phyloP scores from a whole-genome alignment of 2,113 vertebrate species.

The Hippocampus zosterae region DNA sequence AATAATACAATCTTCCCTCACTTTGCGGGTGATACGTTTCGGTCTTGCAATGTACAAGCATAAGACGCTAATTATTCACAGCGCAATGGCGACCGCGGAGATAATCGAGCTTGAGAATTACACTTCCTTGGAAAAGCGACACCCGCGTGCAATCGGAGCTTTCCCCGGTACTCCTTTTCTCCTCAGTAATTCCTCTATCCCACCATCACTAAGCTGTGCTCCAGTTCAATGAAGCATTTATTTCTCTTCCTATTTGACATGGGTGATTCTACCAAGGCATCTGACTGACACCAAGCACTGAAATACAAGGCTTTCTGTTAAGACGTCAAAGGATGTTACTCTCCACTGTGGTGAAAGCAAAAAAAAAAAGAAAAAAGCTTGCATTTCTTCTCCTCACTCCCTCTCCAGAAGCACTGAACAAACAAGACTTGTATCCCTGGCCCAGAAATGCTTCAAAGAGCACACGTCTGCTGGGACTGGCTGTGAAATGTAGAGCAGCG shows the following conservation, averaged over 20 bases:
- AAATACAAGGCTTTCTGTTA: conserved; percentile 70
- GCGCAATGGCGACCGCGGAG: conserved; percentile 53
- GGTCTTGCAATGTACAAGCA: conserved; percentile 3
- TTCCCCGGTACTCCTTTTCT: conserved; percentile 20
- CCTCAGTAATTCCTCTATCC: conserved; percentile 31
- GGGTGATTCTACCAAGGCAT: conserved; percentile 73
- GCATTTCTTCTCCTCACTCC: conserved; percentile 42
- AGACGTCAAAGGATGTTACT: conserved; percentile 73
- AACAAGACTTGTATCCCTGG: conserved; percentile 75
- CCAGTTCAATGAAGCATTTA: conserved; percentile 73
- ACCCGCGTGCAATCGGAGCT: conserved; percentile 46
- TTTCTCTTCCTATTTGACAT: conserved; percentile 75
- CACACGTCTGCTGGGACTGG: conserved; percentile 73
- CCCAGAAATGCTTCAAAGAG: conserved; percentile 79
- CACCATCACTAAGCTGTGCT: conserved; percentile 55
- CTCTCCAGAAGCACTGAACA: conserved; percentile 67
- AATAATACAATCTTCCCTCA: too few relatives aligned
- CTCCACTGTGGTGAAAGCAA: conserved; percentile 51
- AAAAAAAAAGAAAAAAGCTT: conserved; percentile 66
- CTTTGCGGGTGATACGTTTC: too few relatives aligned
- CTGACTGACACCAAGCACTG: conserved; percentile 68
- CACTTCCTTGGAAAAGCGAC: conserved; percentile 39
- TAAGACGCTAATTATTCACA: conserved; percentile 61
- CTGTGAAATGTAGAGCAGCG: conserved; percentile 73
- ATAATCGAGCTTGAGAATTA: conserved; percentile 45